Evolutionary conservation across 2,888 invertebrate genomes (phyloP), one percentile per base, ranked within the genome.

Genomic region (Clistopyga incitator): DNA sequence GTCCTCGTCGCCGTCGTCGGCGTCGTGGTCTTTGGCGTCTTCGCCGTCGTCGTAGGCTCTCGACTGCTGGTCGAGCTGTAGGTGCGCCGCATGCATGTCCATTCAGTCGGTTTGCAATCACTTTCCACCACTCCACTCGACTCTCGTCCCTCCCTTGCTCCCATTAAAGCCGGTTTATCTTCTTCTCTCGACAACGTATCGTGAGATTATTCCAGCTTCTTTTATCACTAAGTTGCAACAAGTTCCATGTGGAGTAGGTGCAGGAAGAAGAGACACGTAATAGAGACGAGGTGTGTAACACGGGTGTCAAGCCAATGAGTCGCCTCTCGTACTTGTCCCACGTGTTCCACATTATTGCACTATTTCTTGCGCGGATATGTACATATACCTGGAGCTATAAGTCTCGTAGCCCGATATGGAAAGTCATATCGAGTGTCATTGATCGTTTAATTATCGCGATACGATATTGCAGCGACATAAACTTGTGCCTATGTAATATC

Each of bases 41-140:
- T 59, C 59, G 56, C 59, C 68, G 68, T 59, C 77, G 68, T 61
- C 67, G 77, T 25, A 59, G 68, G 50, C 77, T 68, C 77, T 59
- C 72, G 70, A 71, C 72, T 71, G 81, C 50, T 38, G 77, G 64
- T 42, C 23, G 15, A 42, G 38, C 67, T 25, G 42, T 47, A 84
- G 84, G 84, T 84, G 80, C 80, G 80, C 77, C 72, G 67, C 68
- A 74, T 84, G 67, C 77, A 64, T 84, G 84, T 81, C 84, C 84
- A 84, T 84, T 84, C 84, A 81, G 78, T 84, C 78, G 74, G 81
- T 84, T 80, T 70, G 81, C 76, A 77, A 80, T 84, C 81, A 78
- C 80, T 84, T 78, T 74, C 78, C 80, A 61, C 64, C 64, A 11
- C 64, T 20, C 11, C 64, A 67, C 61, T 29, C 29, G 34, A 38